Base-by-base conservation (phyloP, 2,888 invertebrate genomes). In the Lissocephala sabroskyi region DNA sequence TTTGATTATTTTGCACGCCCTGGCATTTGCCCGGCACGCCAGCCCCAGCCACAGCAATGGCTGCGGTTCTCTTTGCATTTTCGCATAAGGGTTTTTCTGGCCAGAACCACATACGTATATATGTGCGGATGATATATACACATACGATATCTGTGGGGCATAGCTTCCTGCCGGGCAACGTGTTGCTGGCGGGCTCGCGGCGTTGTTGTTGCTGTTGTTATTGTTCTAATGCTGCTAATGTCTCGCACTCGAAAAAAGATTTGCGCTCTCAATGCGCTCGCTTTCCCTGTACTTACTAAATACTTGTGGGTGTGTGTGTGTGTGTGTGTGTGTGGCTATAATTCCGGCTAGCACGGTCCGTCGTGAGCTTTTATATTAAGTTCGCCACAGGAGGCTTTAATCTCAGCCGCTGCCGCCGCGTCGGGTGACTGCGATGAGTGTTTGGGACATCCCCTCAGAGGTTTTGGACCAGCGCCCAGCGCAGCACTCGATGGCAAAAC, bases 301-400 rank as follows among this genome's bases (percentile, higher is more conserved):
- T 56, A 58, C 71, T 56, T 61, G 50, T 45, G 58, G 56, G 52
- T 52, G 64, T 64, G 13, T 16, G n/a, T n/a, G n/a, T n/a, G n/a
- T n/a, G n/a, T n/a, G n/a, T n/a, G n/a, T n/a, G n/a, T n/a, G n/a
- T n/a, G n/a, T n/a, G n/a, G n/a, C n/a, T n/a, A n/a, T n/a, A n/a
- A n/a, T 23, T 3, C 23, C 23, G 3, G 30, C 36, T 26, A n/a
- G 10, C 56, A 42, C 43, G 48, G 59, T 57, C 56, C 41, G 55
- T 47, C 46, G 63, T 58, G 56, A 48, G 70, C 79, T 80, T 78
- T 81, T 82, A 82, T 83, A 82, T 83, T 80, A 81, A 82, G 79
- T 80, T 83, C 83, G 62, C 83, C 81, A 77, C 83, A 74, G 82
- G 83, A 82, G 81, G 77, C 80, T 80, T 82, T 82, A 83, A 83